A percentile compares a stretch with the other conserved stretches of the same genome.
These are phyloP conservation scores for Lacerta viridis DNA, from an alignment of 2,797 vertebrate species.

Conservation along the genomic window DNA sequence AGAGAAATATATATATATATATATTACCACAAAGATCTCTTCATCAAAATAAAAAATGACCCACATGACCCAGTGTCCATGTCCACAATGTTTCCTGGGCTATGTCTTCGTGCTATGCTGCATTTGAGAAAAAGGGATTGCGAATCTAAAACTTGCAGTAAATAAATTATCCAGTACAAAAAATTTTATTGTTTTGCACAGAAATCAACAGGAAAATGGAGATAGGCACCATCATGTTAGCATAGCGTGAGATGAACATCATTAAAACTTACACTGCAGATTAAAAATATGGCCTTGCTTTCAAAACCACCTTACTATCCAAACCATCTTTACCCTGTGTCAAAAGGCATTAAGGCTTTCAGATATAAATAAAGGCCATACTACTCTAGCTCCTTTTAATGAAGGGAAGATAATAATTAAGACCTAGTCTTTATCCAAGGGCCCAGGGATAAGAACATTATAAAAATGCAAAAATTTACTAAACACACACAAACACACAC, in stretches of 20 bases:
- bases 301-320: neutral
- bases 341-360: conserved; percentile 50
- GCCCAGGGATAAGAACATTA: neutral
- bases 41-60: neutral
- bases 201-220: conserved; percentile 5
- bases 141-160: conserved; percentile 7
- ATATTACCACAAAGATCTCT: neutral
- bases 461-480: neutral
- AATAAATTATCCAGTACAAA: neutral
- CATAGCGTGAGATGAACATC: conserved; percentile 25
- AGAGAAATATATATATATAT: neutral
- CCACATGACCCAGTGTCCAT: neutral
- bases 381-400: neutral
- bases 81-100: neutral
- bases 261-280: neutral
- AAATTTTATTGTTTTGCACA: neutral
- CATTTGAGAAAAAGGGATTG: neutral
- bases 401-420: conserved; percentile 5
- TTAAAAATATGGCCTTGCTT: conserved; percentile 1
- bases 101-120: conserved; percentile 19
- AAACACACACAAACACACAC: neutral
- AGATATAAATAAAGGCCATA: neutral
- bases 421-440: conserved; percentile 4
- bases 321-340: conserved; percentile 33
- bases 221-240: neutral